A percentile compares a stretch with the other conserved stretches of the same genome.
These are phyloP conservation scores for Ernsta delagoae DNA, from an alignment of 2,888 invertebrate genomes.

Conservation along the genomic window DNA sequence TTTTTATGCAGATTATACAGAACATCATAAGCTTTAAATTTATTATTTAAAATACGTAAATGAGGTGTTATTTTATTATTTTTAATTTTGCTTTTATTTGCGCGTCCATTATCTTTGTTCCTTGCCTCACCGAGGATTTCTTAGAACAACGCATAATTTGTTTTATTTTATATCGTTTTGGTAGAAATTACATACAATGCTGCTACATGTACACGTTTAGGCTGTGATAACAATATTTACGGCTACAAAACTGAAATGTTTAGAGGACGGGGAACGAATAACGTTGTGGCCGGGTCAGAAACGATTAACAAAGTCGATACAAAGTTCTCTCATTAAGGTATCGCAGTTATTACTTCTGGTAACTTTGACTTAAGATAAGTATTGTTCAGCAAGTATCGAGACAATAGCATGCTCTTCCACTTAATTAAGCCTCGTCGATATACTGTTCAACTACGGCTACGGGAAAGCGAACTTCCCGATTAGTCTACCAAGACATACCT, in stretches of 20 bases:
- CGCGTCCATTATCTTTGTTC: constrained; percentile 67
- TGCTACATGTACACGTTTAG: constrained; percentile 19
- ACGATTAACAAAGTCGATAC: constrained; percentile 81
- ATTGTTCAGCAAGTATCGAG: constrained; percentile 78
- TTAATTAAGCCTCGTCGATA: constrained; percentile 75
- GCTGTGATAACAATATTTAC: constrained; percentile 28
- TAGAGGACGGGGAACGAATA: constrained; percentile 43
- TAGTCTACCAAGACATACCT: constrained; percentile 64
- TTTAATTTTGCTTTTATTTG: constrained; percentile 52
- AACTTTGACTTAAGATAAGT: constrained; percentile 79
- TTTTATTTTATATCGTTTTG: constrained; percentile 17
- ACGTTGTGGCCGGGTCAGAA: constrained; percentile 64
- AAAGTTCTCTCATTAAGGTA: constrained; percentile 84
- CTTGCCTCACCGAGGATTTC: constrained; percentile 46
- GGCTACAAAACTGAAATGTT: constrained; percentile 29
- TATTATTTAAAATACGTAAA: constrained; percentile 38
- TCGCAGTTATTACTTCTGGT: constrained; percentile 80
- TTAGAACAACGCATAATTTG: constrained; percentile 9
- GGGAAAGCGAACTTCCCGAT: constrained; percentile 64
- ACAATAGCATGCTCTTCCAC: constrained; percentile 79
- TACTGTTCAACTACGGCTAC: constrained; percentile 59
- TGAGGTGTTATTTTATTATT: constrained; percentile 48
- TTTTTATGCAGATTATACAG: not conserved
- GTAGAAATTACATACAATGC: constrained; percentile 7
- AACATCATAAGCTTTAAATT: constrained; percentile 27